Evolutionary conservation across 2,888 invertebrate species (phyloP).

Genomic region (Chymomyza fuscimana): DNA sequence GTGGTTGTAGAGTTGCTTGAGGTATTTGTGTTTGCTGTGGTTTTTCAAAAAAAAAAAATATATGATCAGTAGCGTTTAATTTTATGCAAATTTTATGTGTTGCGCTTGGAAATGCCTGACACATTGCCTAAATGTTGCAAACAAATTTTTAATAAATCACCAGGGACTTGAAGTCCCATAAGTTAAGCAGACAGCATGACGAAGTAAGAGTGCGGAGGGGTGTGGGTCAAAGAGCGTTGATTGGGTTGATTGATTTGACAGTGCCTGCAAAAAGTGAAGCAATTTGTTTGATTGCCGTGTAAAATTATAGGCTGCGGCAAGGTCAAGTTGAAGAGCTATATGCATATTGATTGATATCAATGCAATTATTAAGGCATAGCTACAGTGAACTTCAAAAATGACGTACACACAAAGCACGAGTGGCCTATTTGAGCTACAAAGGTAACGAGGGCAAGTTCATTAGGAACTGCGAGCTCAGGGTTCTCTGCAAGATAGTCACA

Average conservation of each 20-base stretch:
- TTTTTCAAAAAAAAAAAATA: neutral
- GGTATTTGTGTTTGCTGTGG: neutral
- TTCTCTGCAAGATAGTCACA: neutral
- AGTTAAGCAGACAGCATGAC: neutral
- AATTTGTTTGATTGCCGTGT: constrained; percentile 42
- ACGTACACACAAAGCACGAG: constrained; percentile 20
- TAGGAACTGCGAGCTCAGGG: constrained; percentile 11
- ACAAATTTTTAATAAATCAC: constrained; percentile 58
- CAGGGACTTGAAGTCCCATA: constrained; percentile 9
- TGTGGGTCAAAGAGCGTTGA: constrained; percentile 6
- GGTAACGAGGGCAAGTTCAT: constrained; percentile 9
- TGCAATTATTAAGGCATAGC: constrained; percentile 44
- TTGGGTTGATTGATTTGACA: constrained; percentile 2
- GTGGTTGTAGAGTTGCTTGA: neutral
- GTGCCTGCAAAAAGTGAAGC: constrained; percentile 49
- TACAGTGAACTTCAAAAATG: neutral
- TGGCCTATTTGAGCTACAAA: constrained; percentile 20
- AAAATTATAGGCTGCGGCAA: constrained; percentile 59
- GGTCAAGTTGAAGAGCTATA: constrained; percentile 54
- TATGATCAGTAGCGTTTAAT: constrained; percentile 44
- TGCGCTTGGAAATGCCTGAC: neutral
- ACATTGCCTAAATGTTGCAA: constrained; percentile 59
- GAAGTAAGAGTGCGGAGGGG: constrained; percentile 29
- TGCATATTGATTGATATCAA: constrained; percentile 59
- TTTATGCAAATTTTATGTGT: constrained; percentile 67